These are phyloP conservation scores for Nephila pilipes DNA, from an alignment of 1,140 invertebrate species.

Conservation along the genomic window DNA sequence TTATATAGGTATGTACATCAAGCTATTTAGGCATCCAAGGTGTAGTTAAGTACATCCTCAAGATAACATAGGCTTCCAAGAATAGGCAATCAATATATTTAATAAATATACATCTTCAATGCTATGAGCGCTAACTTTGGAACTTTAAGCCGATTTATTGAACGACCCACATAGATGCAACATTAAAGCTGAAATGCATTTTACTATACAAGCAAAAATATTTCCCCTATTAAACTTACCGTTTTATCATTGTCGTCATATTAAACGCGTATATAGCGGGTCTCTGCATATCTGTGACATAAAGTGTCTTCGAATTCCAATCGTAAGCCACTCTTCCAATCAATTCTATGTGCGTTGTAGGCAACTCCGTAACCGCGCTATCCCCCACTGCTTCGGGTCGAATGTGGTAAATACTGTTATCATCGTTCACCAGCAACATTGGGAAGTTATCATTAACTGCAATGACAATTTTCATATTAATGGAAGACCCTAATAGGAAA, in stretches of 20 bases:
- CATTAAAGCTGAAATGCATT: too few relatives aligned
- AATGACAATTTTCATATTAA: neutral
- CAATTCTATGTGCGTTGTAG: neutral
- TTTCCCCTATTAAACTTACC: too few relatives aligned
- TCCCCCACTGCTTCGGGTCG: constrained; percentile 62
- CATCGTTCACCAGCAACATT: constrained; percentile 70
- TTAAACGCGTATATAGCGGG: constrained; percentile 55
- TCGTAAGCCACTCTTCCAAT: constrained; percentile 79
- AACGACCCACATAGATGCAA: too few relatives aligned
- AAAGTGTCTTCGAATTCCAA: constrained; percentile 82
- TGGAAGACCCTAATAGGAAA: neutral
- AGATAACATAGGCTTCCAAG: too few relatives aligned
- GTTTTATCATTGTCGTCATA: neutral
- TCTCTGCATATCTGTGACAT: constrained; percentile 67
- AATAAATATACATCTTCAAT: too few relatives aligned
- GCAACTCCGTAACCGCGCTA: constrained; percentile 7
- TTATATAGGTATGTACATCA: too few relatives aligned
- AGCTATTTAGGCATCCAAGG: too few relatives aligned
- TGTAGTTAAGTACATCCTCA: too few relatives aligned
- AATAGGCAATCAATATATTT: too few relatives aligned
- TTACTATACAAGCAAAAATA: too few relatives aligned
- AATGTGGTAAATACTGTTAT: constrained; percentile 65
- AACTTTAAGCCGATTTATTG: too few relatives aligned
- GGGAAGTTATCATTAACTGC: constrained; percentile 26
- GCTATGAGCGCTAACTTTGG: too few relatives aligned